Percentiles rank a stretch among this genome's conserved stretches.
These are phyloP conservation scores for Altica lythri DNA, from an alignment of 2,888 invertebrate genomes.

Conservation along the genomic window DNA sequence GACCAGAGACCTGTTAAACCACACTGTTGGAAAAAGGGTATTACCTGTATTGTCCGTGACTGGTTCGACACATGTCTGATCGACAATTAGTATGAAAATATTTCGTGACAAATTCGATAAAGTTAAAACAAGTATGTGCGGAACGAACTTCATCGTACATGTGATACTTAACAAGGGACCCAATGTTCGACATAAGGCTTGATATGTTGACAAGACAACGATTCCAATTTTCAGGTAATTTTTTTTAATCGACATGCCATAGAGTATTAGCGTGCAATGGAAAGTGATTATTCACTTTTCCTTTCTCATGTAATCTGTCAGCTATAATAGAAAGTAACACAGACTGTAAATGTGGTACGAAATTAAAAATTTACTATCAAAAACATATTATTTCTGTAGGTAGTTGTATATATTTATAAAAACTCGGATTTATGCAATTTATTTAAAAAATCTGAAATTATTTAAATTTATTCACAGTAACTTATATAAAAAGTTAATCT, in stretches of 20 bases:
- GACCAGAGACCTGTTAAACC: conserved; percentile 54
- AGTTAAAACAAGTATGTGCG: conserved; percentile 27
- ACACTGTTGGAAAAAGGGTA: conserved; percentile 48
- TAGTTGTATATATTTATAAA: no score
- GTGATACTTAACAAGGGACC: conserved; percentile 22
- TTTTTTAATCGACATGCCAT: conserved; percentile 43
- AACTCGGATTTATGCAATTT: no score
- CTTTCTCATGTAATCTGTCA: no score
- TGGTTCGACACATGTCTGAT: conserved; percentile 53
- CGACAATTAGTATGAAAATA: conserved; percentile 53
- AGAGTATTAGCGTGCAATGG: conserved; percentile 31
- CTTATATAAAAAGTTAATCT: no score
- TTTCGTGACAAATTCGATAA: conserved; percentile 52
- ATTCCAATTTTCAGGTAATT: conserved; percentile 44
- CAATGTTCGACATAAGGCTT: conserved; percentile 51
- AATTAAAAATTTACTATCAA: no score
- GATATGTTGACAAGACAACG: conserved; percentile 57
- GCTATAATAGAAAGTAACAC: no score
- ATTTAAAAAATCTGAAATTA: no score
- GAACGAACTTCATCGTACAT: conserved; percentile 8
- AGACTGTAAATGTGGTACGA: no score
- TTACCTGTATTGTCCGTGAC: conserved; percentile 49
- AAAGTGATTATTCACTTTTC: conserved; percentile 25
- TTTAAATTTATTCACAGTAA: no score
- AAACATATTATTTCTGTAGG: no score